Conservation (phyloP, 1,140 invertebrate genomes). For the Sogatella furcifera region DNA sequence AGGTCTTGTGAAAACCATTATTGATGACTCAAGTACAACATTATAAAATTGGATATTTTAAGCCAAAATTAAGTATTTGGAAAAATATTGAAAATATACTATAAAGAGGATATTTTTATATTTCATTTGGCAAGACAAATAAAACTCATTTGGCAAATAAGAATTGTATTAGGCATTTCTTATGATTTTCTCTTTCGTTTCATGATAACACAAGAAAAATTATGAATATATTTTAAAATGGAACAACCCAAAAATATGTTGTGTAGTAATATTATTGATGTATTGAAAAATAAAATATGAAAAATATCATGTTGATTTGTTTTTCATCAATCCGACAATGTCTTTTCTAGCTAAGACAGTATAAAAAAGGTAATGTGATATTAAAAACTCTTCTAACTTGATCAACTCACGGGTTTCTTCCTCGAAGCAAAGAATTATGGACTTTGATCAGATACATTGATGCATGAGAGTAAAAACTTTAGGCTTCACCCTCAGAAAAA, state of each 20-base stretch:
- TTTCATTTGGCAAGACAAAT: slow-evolving; percentile 1
- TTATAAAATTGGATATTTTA: not conserved
- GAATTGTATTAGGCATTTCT: slow-evolving; percentile 1
- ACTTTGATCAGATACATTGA: too few relatives aligned
- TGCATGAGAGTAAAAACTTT: too few relatives aligned
- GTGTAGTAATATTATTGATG: slow-evolving; percentile 26
- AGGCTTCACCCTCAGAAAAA: too few relatives aligned
- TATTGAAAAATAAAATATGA: slow-evolving; percentile 24
- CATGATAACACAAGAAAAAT: not conserved
- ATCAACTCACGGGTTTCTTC: too few relatives aligned
- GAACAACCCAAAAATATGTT: slow-evolving; percentile 26
- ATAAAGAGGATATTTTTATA: slow-evolving; percentile 1
- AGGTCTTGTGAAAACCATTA: not conserved
- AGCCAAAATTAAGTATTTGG: slow-evolving; percentile 1
- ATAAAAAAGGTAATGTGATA: too few relatives aligned
- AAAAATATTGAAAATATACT: not conserved
- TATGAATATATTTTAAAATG: slow-evolving; percentile 15
- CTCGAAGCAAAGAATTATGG: too few relatives aligned
- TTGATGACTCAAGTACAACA: not conserved
- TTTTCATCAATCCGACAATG: too few relatives aligned
- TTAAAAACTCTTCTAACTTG: too few relatives aligned
- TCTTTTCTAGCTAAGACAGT: too few relatives aligned
- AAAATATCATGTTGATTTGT: slow-evolving; percentile 3
- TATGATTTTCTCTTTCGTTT: not conserved
- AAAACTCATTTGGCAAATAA: not conserved